Percentiles rank a stretch among this genome's conserved stretches.
Conservation (phyloP, 2,888 invertebrate genomes). For the Lasioglossum figueresi region DNA sequence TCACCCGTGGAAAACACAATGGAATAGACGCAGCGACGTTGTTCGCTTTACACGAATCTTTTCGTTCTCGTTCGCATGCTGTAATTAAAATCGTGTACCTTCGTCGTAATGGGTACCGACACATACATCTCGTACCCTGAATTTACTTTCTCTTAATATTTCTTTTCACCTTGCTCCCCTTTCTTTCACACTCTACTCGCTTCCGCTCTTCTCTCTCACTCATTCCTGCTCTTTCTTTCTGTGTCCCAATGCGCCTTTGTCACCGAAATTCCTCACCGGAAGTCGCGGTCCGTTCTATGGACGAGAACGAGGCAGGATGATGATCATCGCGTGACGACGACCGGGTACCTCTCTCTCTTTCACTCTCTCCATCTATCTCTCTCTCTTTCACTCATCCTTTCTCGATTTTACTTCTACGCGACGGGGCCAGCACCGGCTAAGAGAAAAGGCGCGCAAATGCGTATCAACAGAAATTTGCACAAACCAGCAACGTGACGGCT, state of each 20-base stretch:
- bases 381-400: background rate
- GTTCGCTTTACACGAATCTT: constrained; percentile 33
- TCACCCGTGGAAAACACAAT: constrained; percentile 27
- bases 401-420: background rate
- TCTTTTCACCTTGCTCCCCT: constrained; percentile 6
- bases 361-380: background rate
- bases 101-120: constrained; percentile 40
- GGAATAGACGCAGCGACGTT: constrained; percentile 46
- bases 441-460: constrained; percentile 46
- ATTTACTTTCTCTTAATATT: constrained; percentile 25
- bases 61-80: constrained; percentile 36
- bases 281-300: background rate
- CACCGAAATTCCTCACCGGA: constrained; percentile 3
- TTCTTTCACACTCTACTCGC: constrained; percentile 3
- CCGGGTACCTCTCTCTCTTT: background rate
- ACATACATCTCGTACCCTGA: constrained; percentile 43
- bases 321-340: constrained; percentile 4
- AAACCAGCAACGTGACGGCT: constrained; percentile 77
- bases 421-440: constrained; percentile 12
- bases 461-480: constrained; percentile 78
- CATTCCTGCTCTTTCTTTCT: background rate
- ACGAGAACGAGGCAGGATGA: background rate
- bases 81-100: constrained; percentile 53
- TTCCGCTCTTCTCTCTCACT: background rate
- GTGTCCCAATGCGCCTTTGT: background rate